A percentile compares a stretch with the other conserved stretches of the same genome.
Conservation (phyloP, 2,888 invertebrate genomes). For the Gnatocerus cornutus region DNA sequence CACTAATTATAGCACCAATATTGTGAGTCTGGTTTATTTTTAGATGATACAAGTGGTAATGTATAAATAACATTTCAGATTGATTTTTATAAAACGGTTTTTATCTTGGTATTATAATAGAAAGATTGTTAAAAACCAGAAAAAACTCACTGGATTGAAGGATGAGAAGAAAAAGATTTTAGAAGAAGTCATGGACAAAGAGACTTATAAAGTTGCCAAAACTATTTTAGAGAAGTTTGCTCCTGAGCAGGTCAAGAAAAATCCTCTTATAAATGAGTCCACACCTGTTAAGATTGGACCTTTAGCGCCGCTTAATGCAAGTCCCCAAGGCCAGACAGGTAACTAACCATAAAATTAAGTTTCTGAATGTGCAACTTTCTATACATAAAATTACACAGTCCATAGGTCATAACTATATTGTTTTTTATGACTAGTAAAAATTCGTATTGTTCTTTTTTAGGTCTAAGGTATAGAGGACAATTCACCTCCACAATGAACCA, state of each 20-base stretch:
- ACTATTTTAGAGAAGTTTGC: constrained; percentile 91
- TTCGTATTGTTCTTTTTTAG: constrained; percentile 5
- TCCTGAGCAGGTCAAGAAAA: constrained; percentile 73
- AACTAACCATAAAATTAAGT: background rate
- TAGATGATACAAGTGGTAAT: constrained; percentile 21
- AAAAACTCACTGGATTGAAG: constrained; percentile 80
- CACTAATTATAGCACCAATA: constrained; percentile 86
- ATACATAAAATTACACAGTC: background rate
- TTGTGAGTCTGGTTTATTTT: constrained; percentile 78
- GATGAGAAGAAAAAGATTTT: constrained; percentile 91
- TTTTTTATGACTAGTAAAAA: too few relatives aligned
- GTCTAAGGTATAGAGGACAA: constrained; percentile 42
- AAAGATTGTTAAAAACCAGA: constrained; percentile 85
- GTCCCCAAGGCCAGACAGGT: constrained; percentile 25
- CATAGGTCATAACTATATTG: too few relatives aligned
- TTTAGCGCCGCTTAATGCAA: constrained; percentile 27
- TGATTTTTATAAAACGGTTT: constrained; percentile 83
- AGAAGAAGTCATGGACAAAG: constrained; percentile 97
- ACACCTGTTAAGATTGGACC: constrained; percentile 42
- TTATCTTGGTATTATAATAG: constrained; percentile 93
- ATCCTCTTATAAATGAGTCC: constrained; percentile 53
- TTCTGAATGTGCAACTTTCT: background rate
- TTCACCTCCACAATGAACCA: constrained; percentile 2
- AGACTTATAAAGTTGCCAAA: constrained; percentile 96
- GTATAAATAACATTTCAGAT: constrained; percentile 72